Conservation (phyloP, 1,140 invertebrate species). For the Callitettix versicolor region DNA sequence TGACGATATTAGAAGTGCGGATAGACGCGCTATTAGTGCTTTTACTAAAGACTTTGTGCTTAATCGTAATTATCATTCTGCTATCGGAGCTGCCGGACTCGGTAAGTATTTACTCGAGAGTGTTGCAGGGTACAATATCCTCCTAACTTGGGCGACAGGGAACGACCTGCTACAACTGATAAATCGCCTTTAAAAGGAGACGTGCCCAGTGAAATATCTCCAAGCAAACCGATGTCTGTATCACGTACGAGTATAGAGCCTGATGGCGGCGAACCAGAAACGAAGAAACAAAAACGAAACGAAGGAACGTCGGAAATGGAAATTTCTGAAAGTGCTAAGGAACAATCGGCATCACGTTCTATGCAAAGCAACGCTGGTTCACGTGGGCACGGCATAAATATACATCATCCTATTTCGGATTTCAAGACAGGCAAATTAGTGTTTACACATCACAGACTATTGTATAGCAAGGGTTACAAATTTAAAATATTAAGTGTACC, state of each 20-base stretch:
- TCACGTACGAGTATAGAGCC: background rate
- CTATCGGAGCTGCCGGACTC: background rate
- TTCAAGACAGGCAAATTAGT: background rate
- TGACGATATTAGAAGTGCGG: background rate
- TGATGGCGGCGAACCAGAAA: background rate
- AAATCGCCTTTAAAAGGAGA: background rate
- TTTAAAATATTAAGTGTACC: background rate
- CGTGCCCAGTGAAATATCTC: background rate
- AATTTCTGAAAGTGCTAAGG: too few relatives aligned
- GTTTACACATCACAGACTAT: background rate
- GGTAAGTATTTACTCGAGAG: slow-evolving; percentile 2
- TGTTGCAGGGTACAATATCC: background rate
- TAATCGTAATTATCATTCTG: slow-evolving; percentile 2
- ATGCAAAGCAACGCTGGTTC: too few relatives aligned
- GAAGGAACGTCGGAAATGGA: too few relatives aligned
- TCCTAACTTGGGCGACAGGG: background rate
- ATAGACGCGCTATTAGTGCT: background rate
- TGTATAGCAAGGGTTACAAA: background rate
- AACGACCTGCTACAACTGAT: background rate
- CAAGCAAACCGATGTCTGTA: background rate
- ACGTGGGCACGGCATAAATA: background rate
- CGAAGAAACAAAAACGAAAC: too few relatives aligned
- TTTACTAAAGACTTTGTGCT: background rate
- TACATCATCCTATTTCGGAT: background rate
- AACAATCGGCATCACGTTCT: too few relatives aligned